Evolutionary conservation across 2,888 invertebrate species (phyloP).

Genomic region (Pseudococcus viburni): DNA sequence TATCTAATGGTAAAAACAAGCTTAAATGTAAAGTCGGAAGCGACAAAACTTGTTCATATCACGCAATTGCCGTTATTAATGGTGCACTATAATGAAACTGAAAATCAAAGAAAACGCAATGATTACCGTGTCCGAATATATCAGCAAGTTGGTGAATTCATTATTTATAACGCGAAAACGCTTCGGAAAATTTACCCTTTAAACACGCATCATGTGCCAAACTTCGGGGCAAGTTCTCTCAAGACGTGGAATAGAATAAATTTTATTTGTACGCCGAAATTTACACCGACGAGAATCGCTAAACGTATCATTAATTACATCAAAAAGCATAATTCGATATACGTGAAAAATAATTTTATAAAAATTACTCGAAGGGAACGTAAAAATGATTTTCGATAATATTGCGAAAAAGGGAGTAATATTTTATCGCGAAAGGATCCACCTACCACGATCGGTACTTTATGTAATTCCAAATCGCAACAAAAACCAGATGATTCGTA

Average conservation of each 20-base stretch:
- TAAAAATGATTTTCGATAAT: not conserved
- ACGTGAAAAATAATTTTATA: not conserved
- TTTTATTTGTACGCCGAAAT: not conserved
- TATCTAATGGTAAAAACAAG: conserved; percentile 49
- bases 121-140: conserved; percentile 26
- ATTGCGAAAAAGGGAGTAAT: not conserved
- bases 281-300: not conserved
- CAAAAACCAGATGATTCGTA: not conserved
- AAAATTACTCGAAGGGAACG: not conserved
- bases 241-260: conserved; percentile 16
- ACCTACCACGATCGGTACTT: not conserved
- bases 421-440: not conserved
- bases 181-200: not conserved
- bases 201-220: not conserved
- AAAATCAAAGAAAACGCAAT: conserved; percentile 47
- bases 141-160: conserved; percentile 1
- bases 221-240: not conserved
- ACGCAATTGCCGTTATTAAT: conserved; percentile 50
- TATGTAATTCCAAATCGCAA: not conserved
- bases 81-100: conserved; percentile 43
- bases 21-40: conserved; percentile 58
- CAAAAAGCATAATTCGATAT: not conserved
- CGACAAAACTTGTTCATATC: conserved; percentile 54
- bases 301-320: not conserved
- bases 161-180: conserved; percentile 20